phyloP scores from a whole-genome alignment of 2,113 vertebrate species.

The Atractosteus spatula region DNA sequence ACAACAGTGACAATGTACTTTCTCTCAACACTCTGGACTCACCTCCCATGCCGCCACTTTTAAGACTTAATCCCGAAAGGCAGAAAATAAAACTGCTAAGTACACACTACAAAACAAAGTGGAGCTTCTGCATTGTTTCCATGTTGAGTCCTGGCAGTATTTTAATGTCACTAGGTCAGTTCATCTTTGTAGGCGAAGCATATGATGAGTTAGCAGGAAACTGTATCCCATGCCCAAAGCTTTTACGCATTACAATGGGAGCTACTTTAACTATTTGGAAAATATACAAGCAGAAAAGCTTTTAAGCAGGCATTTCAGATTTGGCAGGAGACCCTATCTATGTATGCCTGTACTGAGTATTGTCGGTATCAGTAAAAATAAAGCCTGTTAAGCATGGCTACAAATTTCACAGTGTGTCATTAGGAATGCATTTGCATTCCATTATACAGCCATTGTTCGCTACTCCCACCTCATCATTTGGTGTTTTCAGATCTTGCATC shows the following conservation, averaged over 20 bases:
- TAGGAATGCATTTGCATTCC: background rate
- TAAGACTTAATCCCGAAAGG: no score
- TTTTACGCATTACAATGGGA: no score
- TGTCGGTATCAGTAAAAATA: background rate
- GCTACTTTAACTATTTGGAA: no score
- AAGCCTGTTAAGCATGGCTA: background rate
- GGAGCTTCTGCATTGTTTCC: background rate
- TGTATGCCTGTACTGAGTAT: no score
- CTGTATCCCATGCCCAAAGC: no score
- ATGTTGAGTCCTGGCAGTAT: background rate
- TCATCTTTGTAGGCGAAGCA: background rate
- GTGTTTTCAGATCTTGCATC: background rate
- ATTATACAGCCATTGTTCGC: background rate
- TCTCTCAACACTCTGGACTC: conserved; percentile 9
- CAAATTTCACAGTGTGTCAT: background rate
- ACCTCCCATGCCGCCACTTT: background rate
- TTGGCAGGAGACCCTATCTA: no score
- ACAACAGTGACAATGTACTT: conserved; percentile 3
- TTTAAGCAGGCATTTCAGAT: no score
- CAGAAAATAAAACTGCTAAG: background rate
- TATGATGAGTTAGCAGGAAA: background rate
- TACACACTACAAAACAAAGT: background rate
- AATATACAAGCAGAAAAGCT: no score
- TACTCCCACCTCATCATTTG: background rate
- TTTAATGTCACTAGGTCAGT: background rate